Evolutionary conservation across 37 sponge, comb jelly and placozoan species (phyloP).

Genomic region (Spongilla lacustris): DNA sequence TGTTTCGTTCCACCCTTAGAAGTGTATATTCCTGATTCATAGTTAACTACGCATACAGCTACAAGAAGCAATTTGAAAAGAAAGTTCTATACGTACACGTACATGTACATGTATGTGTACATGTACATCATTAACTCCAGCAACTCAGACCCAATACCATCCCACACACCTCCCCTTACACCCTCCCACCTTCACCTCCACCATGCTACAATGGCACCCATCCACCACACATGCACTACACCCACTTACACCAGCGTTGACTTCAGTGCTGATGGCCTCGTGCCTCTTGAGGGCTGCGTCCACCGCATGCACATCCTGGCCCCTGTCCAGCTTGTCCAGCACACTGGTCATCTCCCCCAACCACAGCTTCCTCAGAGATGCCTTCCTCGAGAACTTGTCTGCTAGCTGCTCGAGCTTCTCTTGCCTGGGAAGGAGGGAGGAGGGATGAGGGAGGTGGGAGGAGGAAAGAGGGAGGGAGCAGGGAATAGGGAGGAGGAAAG

Average conservation of each 20-base stretch:
- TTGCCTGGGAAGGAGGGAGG: slow-evolving; percentile 58
- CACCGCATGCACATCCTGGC: slow-evolving; percentile 76
- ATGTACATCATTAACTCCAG: too few relatives aligned
- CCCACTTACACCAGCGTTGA: slow-evolving; percentile 79
- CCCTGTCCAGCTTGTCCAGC: slow-evolving; percentile 82
- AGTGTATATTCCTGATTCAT: too few relatives aligned
- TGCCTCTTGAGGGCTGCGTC: slow-evolving; percentile 96
- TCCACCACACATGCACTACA: neutral
- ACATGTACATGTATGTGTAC: too few relatives aligned
- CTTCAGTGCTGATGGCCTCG: slow-evolving; percentile 92
- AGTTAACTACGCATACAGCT: too few relatives aligned
- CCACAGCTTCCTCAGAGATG: slow-evolving; percentile 86
- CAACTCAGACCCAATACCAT: neutral
- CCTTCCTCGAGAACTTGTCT: slow-evolving; percentile 90
- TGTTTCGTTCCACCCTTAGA: too few relatives aligned
- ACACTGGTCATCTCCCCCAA: slow-evolving; percentile 86
- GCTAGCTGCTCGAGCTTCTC: slow-evolving; percentile 92
- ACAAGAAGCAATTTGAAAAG: too few relatives aligned
- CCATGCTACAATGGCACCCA: neutral
- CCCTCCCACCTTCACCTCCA: neutral
- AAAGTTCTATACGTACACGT: too few relatives aligned
- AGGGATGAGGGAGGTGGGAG: slow-evolving; percentile 4
- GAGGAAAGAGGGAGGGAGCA: neutral
- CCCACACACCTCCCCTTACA: neutral
- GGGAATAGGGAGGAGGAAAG: neutral